phyloP scores from a whole-genome alignment of 2,888 invertebrate genomes.

The Physocephala rufipes region DNA sequence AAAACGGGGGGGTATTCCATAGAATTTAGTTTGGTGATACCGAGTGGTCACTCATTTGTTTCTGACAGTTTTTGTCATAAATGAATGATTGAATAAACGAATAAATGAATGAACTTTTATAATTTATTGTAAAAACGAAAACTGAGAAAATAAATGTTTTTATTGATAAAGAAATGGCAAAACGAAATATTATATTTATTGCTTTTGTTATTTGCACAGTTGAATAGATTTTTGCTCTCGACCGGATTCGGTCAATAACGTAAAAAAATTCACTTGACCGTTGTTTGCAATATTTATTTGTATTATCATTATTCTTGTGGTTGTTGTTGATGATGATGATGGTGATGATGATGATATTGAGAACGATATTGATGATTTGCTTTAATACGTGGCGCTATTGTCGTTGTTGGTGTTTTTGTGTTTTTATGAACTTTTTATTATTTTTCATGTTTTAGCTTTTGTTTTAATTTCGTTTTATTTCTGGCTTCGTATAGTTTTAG shows the following conservation, averaged over 20 bases:
- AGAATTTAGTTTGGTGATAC: background rate
- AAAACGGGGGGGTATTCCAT: too few species aligned
- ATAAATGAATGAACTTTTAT: slow-evolving; percentile 27
- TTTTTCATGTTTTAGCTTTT: too few species aligned
- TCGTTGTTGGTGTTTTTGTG: too few species aligned
- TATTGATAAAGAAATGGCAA: background rate
- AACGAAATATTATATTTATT: slow-evolving; percentile 29
- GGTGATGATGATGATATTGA: too few species aligned
- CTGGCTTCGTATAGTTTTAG: too few species aligned
- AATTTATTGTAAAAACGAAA: slow-evolving; percentile 21
- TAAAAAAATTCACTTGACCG: slow-evolving; percentile 2
- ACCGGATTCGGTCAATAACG: slow-evolving; percentile 46
- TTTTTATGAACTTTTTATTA: too few species aligned
- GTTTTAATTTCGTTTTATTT: too few species aligned
- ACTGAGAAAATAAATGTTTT: background rate
- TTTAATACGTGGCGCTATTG: too few species aligned
- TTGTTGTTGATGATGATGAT: too few species aligned
- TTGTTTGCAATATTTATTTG: too few species aligned
- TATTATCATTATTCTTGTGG: too few species aligned
- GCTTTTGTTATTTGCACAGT: slow-evolving; percentile 42
- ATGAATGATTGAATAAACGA: slow-evolving; percentile 15
- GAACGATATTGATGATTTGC: too few species aligned
- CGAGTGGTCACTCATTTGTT: slow-evolving; percentile 3
- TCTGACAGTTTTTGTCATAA: slow-evolving; percentile 5
- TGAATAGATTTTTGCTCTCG: slow-evolving; percentile 42